phyloP scores from a whole-genome alignment of 2,797 vertebrate genomes.

The Sebastes glaucus region DNA sequence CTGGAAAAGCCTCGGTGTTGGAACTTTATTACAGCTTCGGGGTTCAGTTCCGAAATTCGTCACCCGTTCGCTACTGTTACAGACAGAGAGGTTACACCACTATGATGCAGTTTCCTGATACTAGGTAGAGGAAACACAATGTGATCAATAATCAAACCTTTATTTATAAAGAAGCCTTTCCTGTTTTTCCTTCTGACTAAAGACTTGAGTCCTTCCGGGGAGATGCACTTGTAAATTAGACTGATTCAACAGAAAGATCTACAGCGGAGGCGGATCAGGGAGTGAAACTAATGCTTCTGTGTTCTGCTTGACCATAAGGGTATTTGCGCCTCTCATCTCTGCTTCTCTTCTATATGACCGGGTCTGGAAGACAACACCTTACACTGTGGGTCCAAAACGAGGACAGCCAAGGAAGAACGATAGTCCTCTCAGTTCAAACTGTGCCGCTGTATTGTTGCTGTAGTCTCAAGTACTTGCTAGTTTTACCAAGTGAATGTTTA shows the following conservation, averaged over 20 bases:
- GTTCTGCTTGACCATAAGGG: slow-evolving; percentile 13
- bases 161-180: slow-evolving; percentile 55
- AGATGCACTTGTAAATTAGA: slow-evolving; percentile 29
- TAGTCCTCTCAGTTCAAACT: slow-evolving; percentile 30
- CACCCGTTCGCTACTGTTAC: slow-evolving; percentile 43
- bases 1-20: not conserved
- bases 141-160: slow-evolving; percentile 41
- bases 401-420: slow-evolving; percentile 58
- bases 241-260: slow-evolving; percentile 6
- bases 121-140: slow-evolving; percentile 11
- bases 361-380: slow-evolving; percentile 42
- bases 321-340: slow-evolving; percentile 16
- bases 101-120: slow-evolving; percentile 10
- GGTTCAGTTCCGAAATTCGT: not conserved
- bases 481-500: slow-evolving; percentile 73
- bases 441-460: slow-evolving; percentile 47
- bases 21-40: slow-evolving; percentile 11
- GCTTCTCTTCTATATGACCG: slow-evolving; percentile 11
- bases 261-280: not conserved
- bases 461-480: slow-evolving; percentile 39
- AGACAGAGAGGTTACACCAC: slow-evolving; percentile 19
- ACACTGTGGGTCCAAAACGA: slow-evolving; percentile 59
- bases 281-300: not conserved
- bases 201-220: slow-evolving; percentile 6
- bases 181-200: slow-evolving; percentile 16